Evolutionary conservation across 2,113 vertebrate species (phyloP), one percentile per base, ranked within the genome.

Genomic region (Hippocampus barbouri): DNA sequence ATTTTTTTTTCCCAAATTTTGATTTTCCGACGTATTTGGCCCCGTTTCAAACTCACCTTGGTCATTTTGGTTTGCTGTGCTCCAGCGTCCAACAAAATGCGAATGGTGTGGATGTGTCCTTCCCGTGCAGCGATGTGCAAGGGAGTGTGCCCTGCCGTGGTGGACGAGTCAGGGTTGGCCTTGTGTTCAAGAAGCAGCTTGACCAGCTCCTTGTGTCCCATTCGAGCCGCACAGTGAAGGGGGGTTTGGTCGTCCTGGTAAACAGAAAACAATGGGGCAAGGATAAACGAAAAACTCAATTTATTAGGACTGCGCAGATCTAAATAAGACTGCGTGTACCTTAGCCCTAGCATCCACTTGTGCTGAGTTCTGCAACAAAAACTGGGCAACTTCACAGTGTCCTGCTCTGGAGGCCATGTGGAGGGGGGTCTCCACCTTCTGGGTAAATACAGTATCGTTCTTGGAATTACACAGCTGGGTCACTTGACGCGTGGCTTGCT

Each of bases 381-480:
- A 98, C 83, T 94, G 95, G 65, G 96, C 97, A 67, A 98, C 97
- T 76, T 98, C 97, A 0, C 83, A 94, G 88, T 99, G 97, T 59
- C 96, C 96, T 18, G 96, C 96, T 85, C 97, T 92, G 78, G 96
- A 95, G 56, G 97, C 96, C 96, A 98, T 98, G 82, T 99, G 97
- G 30, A 99, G 88, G 0, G 97, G 97, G 0, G 96, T 99, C 92
- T 99, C 97, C 69, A 98, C 97, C 91, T 99, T 98, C 97, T 99
- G 85, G 49, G 34, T 38, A 38, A 38, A 66, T 49, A 45, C n/a
- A 47, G 8, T 25, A 5, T n/a, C 11, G 9, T 40, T 41, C 10
- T n/a, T 56, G 53, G 1, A 56, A 23, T 23, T 10, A 40, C 61
- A 40, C 59, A 8, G 27, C 30, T 5, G 25, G 20, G 43, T 7